phyloP scores from a whole-genome alignment of 1,140 invertebrate species.

The Drosophila funebris region DNA sequence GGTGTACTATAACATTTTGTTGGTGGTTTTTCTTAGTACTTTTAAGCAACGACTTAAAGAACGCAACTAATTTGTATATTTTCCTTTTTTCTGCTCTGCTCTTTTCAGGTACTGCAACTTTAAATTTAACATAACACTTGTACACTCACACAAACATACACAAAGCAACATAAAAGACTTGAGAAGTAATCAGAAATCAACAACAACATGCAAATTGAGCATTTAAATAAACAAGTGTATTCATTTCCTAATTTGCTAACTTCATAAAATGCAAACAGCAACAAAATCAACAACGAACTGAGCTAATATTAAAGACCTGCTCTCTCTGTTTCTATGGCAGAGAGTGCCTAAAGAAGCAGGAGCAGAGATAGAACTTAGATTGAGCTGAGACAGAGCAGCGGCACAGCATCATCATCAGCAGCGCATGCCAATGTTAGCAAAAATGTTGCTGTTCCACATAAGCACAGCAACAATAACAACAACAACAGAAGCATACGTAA shows the following conservation, averaged over 20 bases:
- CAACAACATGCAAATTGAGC: slow-evolving; percentile 24
- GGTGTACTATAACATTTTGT: neutral
- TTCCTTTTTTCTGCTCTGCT: slow-evolving; percentile 26
- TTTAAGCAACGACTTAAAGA: neutral
- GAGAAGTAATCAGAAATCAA: slow-evolving; percentile 7
- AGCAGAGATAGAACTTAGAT: slow-evolving; percentile 2
- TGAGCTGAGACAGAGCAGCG: slow-evolving; percentile 13
- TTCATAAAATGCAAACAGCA: slow-evolving; percentile 11
- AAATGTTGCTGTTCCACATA: slow-evolving; percentile 30
- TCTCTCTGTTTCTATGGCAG: too few relatives aligned
- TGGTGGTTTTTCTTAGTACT: too few relatives aligned
- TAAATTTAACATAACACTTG: slow-evolving; percentile 32
- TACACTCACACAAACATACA: slow-evolving; percentile 31
- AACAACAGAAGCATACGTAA: slow-evolving; percentile 18
- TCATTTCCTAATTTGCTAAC: slow-evolving; percentile 4
- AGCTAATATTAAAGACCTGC: neutral
- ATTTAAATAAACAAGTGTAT: slow-evolving; percentile 54
- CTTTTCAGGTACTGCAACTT: slow-evolving; percentile 69
- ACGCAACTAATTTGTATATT: slow-evolving; percentile 40
- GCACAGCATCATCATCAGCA: slow-evolving; percentile 20
- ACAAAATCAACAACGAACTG: slow-evolving; percentile 31
- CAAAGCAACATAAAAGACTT: slow-evolving; percentile 62
- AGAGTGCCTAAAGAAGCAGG: slow-evolving; percentile 36
- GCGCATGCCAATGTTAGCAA: slow-evolving; percentile 38
- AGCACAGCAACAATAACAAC: slow-evolving; percentile 17